Base-by-base conservation (phyloP, 2,888 invertebrate species). In the Athalia cordata region DNA sequence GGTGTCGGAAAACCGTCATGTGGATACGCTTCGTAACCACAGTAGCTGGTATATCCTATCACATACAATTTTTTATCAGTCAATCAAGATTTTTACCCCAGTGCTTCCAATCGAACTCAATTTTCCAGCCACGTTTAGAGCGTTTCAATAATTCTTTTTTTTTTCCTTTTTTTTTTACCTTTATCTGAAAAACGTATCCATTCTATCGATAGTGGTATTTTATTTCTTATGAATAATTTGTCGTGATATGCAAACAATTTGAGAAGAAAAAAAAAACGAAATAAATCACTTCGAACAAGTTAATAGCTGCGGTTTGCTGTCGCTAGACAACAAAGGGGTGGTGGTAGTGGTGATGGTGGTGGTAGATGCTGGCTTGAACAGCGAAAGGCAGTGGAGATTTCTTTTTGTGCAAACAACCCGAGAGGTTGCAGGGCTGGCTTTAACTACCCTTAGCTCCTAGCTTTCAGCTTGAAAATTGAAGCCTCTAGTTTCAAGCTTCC, bases 321-420 rank as follows among this genome's bases (percentile, higher is more conserved):
- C 59, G 57, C 15, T 13, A 29, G 52, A 15, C 15, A 47, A n/a
- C 11, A 2, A 68, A 55, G 45, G 11, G 4, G 8, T 45, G 29
- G 72, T 57, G 45, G 57, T 59, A 49, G 65, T 52, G 6, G 49
- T 47, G 29, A 52, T 43, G 50, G 52, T 52, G 55, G 59, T 59
- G 57, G 13, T 57, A 50, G 50, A 68, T 55, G 68, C 29, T 29
- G 29, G 55, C 55, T 6, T 55, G 11, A 55, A 55, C 55, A 55
- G 15, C 64, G 49, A 55, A 79, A 29, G 72, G 50, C 55, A 59
- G 50, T 15, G 77, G 77, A 72, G 80, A 78, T 77, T 80, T 79
- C 64, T 78, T 81, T 77, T 81, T 77, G 78, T 75, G 74, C 64
- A 65, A 81, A 79, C 77, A 79, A 80, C 77, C 78, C 78, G 55